Evolutionary conservation across 2,888 invertebrate species (phyloP).

Genomic region (Leucozona laternaria): DNA sequence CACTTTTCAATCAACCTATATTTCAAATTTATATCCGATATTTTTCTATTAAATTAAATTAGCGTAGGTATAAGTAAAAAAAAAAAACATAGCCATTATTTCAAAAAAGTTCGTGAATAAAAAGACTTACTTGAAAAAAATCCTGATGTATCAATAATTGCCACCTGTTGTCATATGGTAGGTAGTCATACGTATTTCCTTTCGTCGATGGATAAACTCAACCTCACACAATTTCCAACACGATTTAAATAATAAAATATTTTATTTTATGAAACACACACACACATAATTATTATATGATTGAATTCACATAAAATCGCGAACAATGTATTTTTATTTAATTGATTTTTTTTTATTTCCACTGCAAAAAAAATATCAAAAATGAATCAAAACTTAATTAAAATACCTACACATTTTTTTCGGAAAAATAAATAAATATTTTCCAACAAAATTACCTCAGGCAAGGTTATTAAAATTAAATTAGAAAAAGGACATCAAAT

Average conservation of each 20-base stretch:
- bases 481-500: constrained; percentile 7
- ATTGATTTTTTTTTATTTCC: constrained; percentile 2
- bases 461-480: neutral
- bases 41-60: too few species aligned
- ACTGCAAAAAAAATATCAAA: neutral
- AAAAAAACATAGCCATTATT: neutral
- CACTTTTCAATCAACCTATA: too few species aligned
- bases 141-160: neutral
- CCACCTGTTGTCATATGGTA: constrained; percentile 26
- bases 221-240: constrained; percentile 3
- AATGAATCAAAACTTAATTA: neutral
- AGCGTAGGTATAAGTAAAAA: too few species aligned
- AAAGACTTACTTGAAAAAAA: neutral
- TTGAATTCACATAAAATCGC: constrained; percentile 12
- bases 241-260: neutral
- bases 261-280: constrained; percentile 2
- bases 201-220: neutral
- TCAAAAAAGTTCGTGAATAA: neutral
- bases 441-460: neutral
- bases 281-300: neutral
- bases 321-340: constrained; percentile 1
- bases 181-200: neutral
- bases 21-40: too few species aligned
- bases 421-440: neutral
- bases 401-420: neutral